A percentile compares a stretch with the other conserved stretches of the same genome.
Conservation (phyloP, 2,888 invertebrate genomes). For the Andrena camellia region DNA sequence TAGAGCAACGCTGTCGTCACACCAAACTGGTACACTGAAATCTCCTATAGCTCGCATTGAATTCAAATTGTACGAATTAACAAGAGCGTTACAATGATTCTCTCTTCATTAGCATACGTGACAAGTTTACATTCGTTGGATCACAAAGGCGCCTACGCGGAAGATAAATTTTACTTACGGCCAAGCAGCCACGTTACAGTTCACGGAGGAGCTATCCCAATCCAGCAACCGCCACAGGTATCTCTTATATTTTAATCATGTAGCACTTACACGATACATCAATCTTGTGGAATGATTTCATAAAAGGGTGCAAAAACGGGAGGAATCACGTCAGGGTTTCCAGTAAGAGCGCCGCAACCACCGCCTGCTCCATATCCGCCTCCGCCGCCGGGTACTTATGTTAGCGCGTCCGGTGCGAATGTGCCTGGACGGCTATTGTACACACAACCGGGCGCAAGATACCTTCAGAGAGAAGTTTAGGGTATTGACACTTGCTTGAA, state of each 20-base stretch:
- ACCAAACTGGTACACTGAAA: slow-evolving; percentile 76
- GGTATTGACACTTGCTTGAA: slow-evolving; percentile 8
- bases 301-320: slow-evolving; percentile 90
- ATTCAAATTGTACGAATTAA: neutral
- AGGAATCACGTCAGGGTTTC: slow-evolving; percentile 94
- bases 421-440: slow-evolving; percentile 81
- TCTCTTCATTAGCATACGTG: slow-evolving; percentile 79
- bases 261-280: neutral
- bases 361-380: slow-evolving; percentile 79
- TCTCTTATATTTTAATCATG: slow-evolving; percentile 6
- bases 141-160: slow-evolving; percentile 82
- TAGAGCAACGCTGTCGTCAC: slow-evolving; percentile 77
- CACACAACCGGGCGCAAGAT: slow-evolving; percentile 81
- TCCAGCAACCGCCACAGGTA: slow-evolving; percentile 87
- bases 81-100: neutral
- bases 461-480: slow-evolving; percentile 81
- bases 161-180: slow-evolving; percentile 85
- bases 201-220: slow-evolving; percentile 87
- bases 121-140: slow-evolving; percentile 82
- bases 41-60: neutral
- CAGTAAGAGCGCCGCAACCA: slow-evolving; percentile 87
- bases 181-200: slow-evolving; percentile 87
- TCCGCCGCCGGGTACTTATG: slow-evolving; percentile 81
- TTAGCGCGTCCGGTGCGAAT: slow-evolving; percentile 78
- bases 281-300: slow-evolving; percentile 38